Percentiles rank a stretch among this genome's conserved stretches.
These are phyloP conservation scores for Glareola pratincola DNA, from an alignment of 2,113 vertebrate genomes.

Conservation along the genomic window DNA sequence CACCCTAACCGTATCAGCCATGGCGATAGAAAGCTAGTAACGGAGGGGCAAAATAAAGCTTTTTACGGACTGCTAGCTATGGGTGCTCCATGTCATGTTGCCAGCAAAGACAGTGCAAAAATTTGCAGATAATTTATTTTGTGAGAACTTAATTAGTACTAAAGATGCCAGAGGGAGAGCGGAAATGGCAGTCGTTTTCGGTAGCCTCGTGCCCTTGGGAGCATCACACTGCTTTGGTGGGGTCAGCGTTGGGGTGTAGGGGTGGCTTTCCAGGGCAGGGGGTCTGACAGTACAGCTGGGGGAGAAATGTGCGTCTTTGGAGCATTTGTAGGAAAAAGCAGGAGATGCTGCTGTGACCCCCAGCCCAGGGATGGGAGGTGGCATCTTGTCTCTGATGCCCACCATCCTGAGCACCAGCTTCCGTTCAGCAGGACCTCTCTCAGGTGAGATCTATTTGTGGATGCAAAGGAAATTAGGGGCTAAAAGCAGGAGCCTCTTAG, in stretches of 20 bases:
- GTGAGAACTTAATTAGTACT: not conserved
- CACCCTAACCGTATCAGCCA: too few species aligned
- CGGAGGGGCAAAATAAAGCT: not conserved
- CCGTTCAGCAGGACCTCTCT: not conserved
- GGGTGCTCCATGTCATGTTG: not conserved
- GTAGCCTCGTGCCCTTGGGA: not conserved
- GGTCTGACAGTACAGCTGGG: rapidly evolving
- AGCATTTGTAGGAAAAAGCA: not conserved
- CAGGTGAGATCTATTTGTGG: not conserved
- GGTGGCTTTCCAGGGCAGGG: not conserved
- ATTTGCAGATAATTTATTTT: not conserved
- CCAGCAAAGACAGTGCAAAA: not conserved
- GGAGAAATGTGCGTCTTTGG: too few species aligned
- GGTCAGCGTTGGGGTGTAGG: not conserved
- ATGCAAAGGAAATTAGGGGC: not conserved
- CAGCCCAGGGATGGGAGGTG: rapidly evolving
- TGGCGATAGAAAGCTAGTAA: not conserved
- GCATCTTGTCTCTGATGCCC: not conserved
- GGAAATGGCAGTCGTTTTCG: not conserved
- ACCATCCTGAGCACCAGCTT: not conserved
- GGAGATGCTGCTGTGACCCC: not conserved
- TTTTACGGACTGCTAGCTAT: not conserved
- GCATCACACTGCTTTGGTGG: not conserved
- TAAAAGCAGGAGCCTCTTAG: not conserved
- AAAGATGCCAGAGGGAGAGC: not conserved